Percentiles rank a stretch among this genome's conserved stretches.
Evolutionary conservation across 2,888 invertebrate species (phyloP).

Genomic region (Ochropacha duplaris): DNA sequence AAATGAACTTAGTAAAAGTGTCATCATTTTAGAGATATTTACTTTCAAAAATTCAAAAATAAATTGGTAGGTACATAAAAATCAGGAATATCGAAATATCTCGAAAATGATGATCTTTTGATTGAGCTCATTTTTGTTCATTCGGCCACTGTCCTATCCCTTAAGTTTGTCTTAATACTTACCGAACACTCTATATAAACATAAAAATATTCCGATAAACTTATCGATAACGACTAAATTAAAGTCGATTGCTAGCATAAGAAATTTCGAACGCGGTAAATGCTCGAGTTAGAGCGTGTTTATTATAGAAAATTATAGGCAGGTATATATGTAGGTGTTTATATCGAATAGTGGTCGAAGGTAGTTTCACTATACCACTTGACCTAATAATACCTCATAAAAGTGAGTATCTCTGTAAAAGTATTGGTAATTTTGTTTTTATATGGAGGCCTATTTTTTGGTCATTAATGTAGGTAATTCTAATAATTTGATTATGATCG

Average conservation of each 20-base stretch:
- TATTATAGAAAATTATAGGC: slow-evolving; percentile 62
- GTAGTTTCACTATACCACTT: slow-evolving; percentile 29
- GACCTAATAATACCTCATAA: slow-evolving; percentile 6
- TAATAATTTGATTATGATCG: not conserved
- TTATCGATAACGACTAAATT: not conserved
- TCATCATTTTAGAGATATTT: too few relatives aligned
- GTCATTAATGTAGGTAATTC: not conserved
- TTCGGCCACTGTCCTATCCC: too few relatives aligned
- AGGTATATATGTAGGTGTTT: slow-evolving; percentile 33
- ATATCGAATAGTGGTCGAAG: too few relatives aligned
- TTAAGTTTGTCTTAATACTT: too few relatives aligned
- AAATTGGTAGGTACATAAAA: too few relatives aligned
- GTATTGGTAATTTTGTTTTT: not conserved
- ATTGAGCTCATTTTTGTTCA: too few relatives aligned
- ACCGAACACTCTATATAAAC: too few relatives aligned
- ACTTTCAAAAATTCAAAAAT: too few relatives aligned
- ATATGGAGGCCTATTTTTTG: not conserved
- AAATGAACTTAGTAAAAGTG: too few relatives aligned
- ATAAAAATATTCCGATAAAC: not conserved
- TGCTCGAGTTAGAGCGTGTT: slow-evolving; percentile 43
- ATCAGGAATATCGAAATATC: too few relatives aligned
- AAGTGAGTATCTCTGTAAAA: not conserved
- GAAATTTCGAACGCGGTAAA: slow-evolving; percentile 41
- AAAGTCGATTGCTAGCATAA: slow-evolving; percentile 17
- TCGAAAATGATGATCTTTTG: too few relatives aligned